These are phyloP conservation scores for Microcaecilia unicolor DNA, from an alignment of 2,797 vertebrate species.

Conservation along the genomic window DNA sequence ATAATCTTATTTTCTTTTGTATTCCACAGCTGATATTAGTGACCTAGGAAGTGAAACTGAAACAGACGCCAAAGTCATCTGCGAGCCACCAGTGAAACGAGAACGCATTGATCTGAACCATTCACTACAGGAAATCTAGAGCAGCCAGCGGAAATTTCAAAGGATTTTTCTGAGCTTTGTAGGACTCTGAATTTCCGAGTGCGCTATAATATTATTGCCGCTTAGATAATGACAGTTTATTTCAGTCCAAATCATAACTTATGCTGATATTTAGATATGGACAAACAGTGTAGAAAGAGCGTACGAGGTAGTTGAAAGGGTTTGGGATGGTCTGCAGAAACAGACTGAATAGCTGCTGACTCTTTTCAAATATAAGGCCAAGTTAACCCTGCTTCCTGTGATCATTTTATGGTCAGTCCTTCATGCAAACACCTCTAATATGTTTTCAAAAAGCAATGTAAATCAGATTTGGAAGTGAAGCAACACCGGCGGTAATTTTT, in stretches of 20 bases:
- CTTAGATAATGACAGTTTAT: slow-evolving; percentile 29
- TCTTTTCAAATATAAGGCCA: background rate
- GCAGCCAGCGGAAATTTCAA: background rate
- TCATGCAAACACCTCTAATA: too few species aligned
- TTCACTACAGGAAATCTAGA: slow-evolving; percentile 82
- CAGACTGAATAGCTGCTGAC: background rate
- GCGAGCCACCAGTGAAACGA: slow-evolving; percentile 82
- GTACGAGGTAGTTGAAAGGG: background rate
- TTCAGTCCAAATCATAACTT: slow-evolving; percentile 8
- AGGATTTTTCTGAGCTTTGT: background rate
- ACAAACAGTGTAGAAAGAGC: background rate
- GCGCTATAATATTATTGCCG: slow-evolving; percentile 32
- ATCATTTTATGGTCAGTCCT: background rate
- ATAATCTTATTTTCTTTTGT: too few species aligned
- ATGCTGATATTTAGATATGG: fast-evolving
- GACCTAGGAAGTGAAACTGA: slow-evolving; percentile 65
- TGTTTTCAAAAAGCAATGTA: too few species aligned
- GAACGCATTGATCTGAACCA: slow-evolving; percentile 79
- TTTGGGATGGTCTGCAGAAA: fast-evolving
- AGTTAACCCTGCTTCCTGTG: background rate
- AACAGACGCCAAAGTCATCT: slow-evolving; percentile 37
- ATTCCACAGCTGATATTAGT: slow-evolving; percentile 72
- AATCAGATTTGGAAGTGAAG: too few species aligned
- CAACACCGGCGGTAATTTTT: too few species aligned
- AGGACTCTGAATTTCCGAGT: background rate